Evolutionary conservation across 2,113 vertebrate species (phyloP), one percentile per base, ranked within the genome.

Genomic region (Caracal caracal): DNA sequence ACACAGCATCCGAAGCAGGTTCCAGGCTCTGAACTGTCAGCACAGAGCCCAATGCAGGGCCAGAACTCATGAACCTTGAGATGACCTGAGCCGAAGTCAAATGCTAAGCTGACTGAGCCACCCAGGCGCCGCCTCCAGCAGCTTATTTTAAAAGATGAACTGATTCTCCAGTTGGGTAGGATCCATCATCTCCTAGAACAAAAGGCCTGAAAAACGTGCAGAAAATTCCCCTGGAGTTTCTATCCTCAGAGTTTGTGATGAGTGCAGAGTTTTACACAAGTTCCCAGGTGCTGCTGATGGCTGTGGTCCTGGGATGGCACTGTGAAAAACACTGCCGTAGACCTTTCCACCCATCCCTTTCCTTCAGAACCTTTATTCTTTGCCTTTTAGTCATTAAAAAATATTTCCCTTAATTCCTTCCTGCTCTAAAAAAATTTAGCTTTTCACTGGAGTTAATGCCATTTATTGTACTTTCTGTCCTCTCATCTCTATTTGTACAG

Each of bases 91-190:
- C 20, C 20, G 1, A 59, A 59, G 20, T 59, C 20, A 3, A 7
- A 24, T 22, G 56, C 56, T 59, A 7, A 59, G 22, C 56, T 7
- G 7, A 59, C 56, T 3, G 20, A 59, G 56, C 56, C 56, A 59
- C 56, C 56, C 56, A 59, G 56, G 56, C 2, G 8, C 56, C 0
- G 20, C 56, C 56, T 59, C 43, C 49, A 63, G 37, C n/a, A 37
- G 3, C n/a, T 97, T 73, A 63, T 66, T 88, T 91, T 40, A 66
- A 94, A 88, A 87, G 30, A 51, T 71, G 47, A 40, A 81, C 53
- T 53, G 93, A 1, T 53, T 84, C 6, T 22, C 16, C 75, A 65
- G 35, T 20, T 28, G 81, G 71, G 22, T 53, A 81, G 16, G 2
- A 68, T 28, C 30, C 37, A 33, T 66, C 81, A 70, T 26, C 33